These are phyloP conservation scores for Amiota communis DNA, from an alignment of 2,888 invertebrate species.

Conservation along the genomic window DNA sequence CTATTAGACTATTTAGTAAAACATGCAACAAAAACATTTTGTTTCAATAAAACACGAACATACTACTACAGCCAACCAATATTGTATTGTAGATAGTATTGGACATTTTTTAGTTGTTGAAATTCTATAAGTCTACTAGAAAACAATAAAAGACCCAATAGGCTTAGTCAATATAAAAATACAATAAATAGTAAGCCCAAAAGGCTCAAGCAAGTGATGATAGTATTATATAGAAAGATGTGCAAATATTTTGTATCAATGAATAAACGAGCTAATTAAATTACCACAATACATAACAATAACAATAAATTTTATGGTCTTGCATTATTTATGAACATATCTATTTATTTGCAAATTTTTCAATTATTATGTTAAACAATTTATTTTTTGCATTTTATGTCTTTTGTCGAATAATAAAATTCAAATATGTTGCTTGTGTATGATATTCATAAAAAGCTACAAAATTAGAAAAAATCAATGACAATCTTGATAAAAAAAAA, in stretches of 20 bases:
- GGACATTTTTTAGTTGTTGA: too few relatives aligned
- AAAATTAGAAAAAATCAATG: neutral
- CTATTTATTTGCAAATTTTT: slow-evolving; percentile 10
- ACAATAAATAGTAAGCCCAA: too few relatives aligned
- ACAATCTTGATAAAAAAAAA: too few relatives aligned
- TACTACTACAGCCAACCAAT: too few relatives aligned
- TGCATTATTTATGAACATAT: neutral
- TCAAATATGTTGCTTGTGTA: neutral
- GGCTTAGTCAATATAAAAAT: too few relatives aligned
- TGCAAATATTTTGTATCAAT: neutral
- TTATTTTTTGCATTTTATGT: neutral
- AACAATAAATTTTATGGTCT: slow-evolving; percentile 4
- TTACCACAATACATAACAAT: slow-evolving; percentile 13
- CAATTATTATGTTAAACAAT: slow-evolving; percentile 24
- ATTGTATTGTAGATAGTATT: too few relatives aligned
- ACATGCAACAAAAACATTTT: slow-evolving; percentile 12
- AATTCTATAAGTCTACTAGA: too few relatives aligned
- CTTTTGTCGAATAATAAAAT: neutral
- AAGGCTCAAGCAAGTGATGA: too few relatives aligned
- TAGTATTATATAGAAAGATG: too few relatives aligned
- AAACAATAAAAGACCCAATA: too few relatives aligned
- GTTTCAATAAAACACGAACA: too few relatives aligned
- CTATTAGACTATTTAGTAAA: slow-evolving; percentile 9
- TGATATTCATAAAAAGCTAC: neutral
- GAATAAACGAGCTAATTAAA: slow-evolving; percentile 15